Base-by-base conservation (phyloP, 2,888 invertebrate species). In the Atrina japonica region DNA sequence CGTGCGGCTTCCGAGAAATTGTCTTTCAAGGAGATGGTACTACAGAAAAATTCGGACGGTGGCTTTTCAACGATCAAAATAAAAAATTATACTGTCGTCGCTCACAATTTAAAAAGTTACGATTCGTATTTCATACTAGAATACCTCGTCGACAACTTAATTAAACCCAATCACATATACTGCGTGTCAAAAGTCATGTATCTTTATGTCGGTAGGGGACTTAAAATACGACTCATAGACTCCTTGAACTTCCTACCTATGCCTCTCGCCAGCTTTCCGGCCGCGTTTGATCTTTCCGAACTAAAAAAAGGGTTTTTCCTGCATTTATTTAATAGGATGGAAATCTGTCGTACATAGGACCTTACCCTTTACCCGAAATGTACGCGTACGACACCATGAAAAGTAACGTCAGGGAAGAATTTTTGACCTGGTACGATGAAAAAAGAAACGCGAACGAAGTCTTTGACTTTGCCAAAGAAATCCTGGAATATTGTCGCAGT, bases 221-320 rank as follows among this genome's bases (percentile, higher is more conserved):
- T 77, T 21, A 66, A 73, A 41, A 72, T 73, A 21, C 49, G 69
- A 35, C 58, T 78, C 18, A 41, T 78, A 21, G 76, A 78, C 58
- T 67, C 66, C 53, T 41, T 75, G n/a, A 76, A 66, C 30, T 75
- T 79, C 56, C 50, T 79, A 30, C 73, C 75, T 0, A 80, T 77
- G 76, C 66, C 64, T 29, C 47, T 78, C 41, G 41, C 70, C 9
- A 45, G 25, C 1, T 49, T 78, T 35, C 73, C 78, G 7, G 58
- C 68, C 50, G 66, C 76, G 3, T 80, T 78, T 49, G 73, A 50
- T 16, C 55, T 76, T 35, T 29, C 41, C 0, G 76, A 74, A 52
- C 40, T 76, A 53, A 66, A 66, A 18, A 80, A 73, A 25, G 77
- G 77, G n/a, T 77, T 73, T 55, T 78, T 80, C 50, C 77, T 76